These are phyloP conservation scores for Cephalopholis sonnerati DNA, from an alignment of 2,113 vertebrate genomes.

Conservation along the genomic window DNA sequence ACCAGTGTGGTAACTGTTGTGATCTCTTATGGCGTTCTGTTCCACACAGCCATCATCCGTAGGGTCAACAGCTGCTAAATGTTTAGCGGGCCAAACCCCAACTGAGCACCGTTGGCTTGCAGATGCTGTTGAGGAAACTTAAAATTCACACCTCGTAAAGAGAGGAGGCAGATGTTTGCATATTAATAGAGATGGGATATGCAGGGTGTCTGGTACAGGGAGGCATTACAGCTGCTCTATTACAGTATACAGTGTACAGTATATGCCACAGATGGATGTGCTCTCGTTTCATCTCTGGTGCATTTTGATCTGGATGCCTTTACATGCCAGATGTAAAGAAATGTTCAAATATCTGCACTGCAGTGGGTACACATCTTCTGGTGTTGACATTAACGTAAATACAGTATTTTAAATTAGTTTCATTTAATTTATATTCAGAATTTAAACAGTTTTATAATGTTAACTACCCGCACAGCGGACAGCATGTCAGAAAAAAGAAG, in stretches of 20 bases:
- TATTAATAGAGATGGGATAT: conserved; percentile 72
- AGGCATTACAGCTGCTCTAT: conserved; percentile 70
- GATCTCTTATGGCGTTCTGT: conserved; percentile 57
- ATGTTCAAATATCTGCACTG: conserved; percentile 19
- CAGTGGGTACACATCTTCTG: not conserved
- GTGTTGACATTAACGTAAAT: not conserved
- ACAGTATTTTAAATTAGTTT: not conserved
- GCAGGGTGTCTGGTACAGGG: conserved; percentile 57
- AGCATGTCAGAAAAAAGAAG: not conserved
- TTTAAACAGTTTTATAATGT: not conserved
- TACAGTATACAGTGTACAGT: conserved; percentile 54
- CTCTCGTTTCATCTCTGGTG: conserved; percentile 65
- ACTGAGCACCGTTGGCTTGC: conserved; percentile 65
- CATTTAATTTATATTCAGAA: not conserved
- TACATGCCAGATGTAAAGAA: conserved; percentile 40
- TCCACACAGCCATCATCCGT: conserved; percentile 58
- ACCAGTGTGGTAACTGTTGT: conserved; percentile 60
- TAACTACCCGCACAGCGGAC: not conserved
- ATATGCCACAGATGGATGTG: conserved; percentile 64
- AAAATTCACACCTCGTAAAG: conserved; percentile 73
- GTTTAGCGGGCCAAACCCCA: conserved; percentile 68
- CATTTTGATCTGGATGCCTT: conserved; percentile 58
- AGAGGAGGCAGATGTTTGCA: conserved; percentile 82
- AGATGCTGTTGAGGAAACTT: conserved; percentile 71
- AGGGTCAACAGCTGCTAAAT: conserved; percentile 80